These are phyloP conservation scores for Epizoanthus scotinus DNA, from an alignment of 92 coral and sea anemone genomes.

Conservation along the genomic window DNA sequence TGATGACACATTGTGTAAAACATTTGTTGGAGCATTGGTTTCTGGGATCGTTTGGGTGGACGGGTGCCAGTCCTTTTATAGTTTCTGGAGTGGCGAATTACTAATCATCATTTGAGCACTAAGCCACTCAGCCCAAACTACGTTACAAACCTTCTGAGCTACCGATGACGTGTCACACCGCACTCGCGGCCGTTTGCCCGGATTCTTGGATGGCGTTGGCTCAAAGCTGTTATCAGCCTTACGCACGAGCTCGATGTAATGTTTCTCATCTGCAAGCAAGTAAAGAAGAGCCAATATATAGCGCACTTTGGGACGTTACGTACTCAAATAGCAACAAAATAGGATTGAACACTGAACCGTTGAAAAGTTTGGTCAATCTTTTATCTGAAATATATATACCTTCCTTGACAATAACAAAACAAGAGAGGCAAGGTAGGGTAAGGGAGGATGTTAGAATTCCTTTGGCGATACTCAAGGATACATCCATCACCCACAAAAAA, in stretches of 20 bases:
- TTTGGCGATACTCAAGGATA: too few species aligned
- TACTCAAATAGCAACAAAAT: neutral
- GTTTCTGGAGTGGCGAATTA: too few species aligned
- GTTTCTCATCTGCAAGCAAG: constrained; percentile 68
- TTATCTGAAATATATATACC: neutral
- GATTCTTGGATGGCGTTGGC: constrained; percentile 88
- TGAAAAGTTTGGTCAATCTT: neutral
- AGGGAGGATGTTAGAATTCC: neutral
- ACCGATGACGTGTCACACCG: constrained; percentile 82
- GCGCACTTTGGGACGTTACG: neutral
- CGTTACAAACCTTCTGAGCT: constrained; percentile 82
- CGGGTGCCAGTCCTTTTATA: too few species aligned
- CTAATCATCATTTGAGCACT: too few species aligned
- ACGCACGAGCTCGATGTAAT: constrained; percentile 93
- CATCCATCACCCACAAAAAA: too few species aligned
- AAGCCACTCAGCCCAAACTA: neutral
- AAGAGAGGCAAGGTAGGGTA: neutral
- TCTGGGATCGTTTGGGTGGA: too few species aligned
- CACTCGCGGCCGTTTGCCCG: constrained; percentile 91
- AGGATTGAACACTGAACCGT: neutral
- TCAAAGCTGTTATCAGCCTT: constrained; percentile 89
- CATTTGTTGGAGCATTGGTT: too few species aligned
- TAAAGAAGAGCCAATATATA: neutral
- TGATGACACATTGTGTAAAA: too few species aligned
- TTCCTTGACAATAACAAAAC: neutral